These are phyloP conservation scores for Chunga burmeisteri DNA, from an alignment of 2,113 vertebrate species.

Conservation along the genomic window DNA sequence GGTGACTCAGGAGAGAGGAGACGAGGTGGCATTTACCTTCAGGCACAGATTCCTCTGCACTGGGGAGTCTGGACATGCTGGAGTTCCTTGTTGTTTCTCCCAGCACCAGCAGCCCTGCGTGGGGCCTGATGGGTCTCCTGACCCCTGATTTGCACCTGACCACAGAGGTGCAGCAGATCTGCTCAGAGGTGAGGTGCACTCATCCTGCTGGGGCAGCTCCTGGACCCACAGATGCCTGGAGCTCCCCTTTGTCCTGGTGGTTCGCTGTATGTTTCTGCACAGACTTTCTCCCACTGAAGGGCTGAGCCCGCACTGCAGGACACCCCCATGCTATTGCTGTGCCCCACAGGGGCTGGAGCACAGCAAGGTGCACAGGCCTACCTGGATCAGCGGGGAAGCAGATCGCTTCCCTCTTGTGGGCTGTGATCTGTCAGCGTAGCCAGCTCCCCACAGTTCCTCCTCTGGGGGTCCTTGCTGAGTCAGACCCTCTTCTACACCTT, in stretches of 20 bases:
- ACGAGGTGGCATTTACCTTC: neutral
- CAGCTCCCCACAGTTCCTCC: neutral
- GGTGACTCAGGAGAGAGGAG: neutral
- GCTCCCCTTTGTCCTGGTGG: neutral
- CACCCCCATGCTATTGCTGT: neutral
- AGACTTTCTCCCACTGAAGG: neutral
- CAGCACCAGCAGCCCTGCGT: rapidly evolving
- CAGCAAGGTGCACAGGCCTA: neutral
- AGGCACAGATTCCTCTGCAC: neutral
- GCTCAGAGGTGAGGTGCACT: neutral
- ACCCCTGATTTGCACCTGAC: neutral
- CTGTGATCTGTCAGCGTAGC: neutral
- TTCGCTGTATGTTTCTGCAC: too few species aligned
- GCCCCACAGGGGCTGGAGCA: neutral
- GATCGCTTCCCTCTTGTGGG: rapidly evolving
- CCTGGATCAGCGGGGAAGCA: rapidly evolving
- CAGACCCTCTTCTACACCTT: neutral
- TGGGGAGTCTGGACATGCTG: neutral
- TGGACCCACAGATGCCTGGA: neutral
- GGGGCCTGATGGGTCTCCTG: neutral
- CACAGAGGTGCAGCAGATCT: neutral
- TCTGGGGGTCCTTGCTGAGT: neutral
- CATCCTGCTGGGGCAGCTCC: neutral
- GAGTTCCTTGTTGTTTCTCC: neutral
- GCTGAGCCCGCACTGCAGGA: neutral